Percentiles rank a stretch among this genome's conserved stretches.
Evolutionary conservation across 2,113 vertebrate genomes (phyloP).

Genomic region (Dermatemys mawii): DNA sequence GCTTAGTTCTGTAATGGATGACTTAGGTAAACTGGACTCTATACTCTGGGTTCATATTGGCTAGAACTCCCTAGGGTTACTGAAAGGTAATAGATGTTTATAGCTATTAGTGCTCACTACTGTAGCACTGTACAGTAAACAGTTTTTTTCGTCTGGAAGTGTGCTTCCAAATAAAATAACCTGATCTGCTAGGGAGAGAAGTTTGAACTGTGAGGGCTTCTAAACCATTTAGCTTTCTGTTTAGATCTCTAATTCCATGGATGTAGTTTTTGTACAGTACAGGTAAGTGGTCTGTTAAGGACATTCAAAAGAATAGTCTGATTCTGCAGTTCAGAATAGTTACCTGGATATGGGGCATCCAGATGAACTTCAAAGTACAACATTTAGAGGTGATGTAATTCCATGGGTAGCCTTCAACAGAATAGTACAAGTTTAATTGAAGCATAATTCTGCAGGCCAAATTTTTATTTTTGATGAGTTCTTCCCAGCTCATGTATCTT

Average conservation of each 20-base stretch:
- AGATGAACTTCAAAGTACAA: neutral
- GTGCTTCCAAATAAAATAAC: neutral
- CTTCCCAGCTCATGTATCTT: neutral
- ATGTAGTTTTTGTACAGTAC: neutral
- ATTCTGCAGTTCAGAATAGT: neutral
- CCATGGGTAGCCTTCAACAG: neutral
- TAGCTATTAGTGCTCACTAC: neutral
- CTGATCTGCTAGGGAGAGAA: neutral
- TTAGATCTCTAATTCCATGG: neutral
- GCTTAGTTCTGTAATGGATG: neutral
- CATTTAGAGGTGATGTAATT: neutral
- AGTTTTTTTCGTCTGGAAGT: neutral
- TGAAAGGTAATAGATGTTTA: neutral
- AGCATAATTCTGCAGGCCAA: neutral
- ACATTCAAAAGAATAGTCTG: neutral
- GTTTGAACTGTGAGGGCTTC: neutral
- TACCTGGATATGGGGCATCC: neutral
- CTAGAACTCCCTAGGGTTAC: neutral
- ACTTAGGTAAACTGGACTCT: neutral
- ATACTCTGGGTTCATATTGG: neutral
- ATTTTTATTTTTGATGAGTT: neutral
- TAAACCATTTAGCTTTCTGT: neutral
- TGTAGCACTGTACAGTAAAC: too few relatives aligned
- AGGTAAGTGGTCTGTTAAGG: neutral
- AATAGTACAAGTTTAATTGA: neutral